These are phyloP conservation scores for Amphipyra berbera DNA, from an alignment of 2,888 invertebrate species.

Conservation along the genomic window DNA sequence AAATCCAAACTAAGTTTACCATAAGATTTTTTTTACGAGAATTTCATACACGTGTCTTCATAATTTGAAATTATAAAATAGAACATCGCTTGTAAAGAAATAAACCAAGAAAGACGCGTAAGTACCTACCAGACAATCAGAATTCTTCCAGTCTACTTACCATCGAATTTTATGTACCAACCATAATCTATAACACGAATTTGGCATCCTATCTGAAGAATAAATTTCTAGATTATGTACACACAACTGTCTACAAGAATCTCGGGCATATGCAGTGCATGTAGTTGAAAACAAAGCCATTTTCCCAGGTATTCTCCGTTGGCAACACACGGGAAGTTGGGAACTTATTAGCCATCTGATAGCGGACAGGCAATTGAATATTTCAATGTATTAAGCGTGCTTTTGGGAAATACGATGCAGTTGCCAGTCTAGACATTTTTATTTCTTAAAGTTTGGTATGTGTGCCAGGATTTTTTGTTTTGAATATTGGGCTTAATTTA, in stretches of 20 bases:
- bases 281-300: constrained; percentile 70
- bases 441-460: constrained; percentile 35
- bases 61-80: too few relatives aligned
- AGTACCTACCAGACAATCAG: too few relatives aligned
- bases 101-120: too few relatives aligned
- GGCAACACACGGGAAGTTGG: constrained; percentile 68
- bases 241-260: constrained; percentile 40
- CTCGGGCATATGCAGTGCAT: constrained; percentile 52
- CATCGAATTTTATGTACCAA: too few relatives aligned
- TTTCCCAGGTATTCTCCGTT: constrained; percentile 66
- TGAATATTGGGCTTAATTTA: background rate
- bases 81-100: too few relatives aligned
- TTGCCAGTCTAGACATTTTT: constrained; percentile 55
- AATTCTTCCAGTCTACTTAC: too few relatives aligned
- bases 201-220: constrained; percentile 47
- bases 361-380: constrained; percentile 71
- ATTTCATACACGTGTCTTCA: too few relatives aligned
- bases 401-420: constrained; percentile 40
- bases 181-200: constrained; percentile 14
- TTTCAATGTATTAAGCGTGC: constrained; percentile 65
- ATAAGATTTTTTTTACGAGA: too few relatives aligned
- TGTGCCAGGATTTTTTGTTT: constrained; percentile 18
- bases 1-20: too few relatives aligned
- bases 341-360: constrained; percentile 71
- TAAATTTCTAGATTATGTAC: constrained; percentile 53